Percentiles rank a stretch among this genome's conserved stretches.
Evolutionary conservation across 2,113 vertebrate species (phyloP).

Genomic region (Paralichthys olivaceus): DNA sequence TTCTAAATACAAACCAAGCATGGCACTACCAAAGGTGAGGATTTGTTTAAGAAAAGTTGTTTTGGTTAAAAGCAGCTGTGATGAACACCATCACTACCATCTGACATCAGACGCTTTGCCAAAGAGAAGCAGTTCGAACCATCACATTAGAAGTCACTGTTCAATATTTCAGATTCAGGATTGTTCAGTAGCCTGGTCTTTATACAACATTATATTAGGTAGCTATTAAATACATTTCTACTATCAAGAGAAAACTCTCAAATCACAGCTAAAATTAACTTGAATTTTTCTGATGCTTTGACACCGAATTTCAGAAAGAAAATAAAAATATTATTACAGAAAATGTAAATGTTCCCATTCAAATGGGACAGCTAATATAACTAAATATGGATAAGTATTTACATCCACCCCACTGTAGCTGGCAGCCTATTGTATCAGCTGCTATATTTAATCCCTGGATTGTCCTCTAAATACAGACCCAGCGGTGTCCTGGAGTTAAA

Average conservation of each 20-base stretch:
- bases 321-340: neutral
- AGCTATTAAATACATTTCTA: neutral
- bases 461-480: slow-evolving; percentile 18
- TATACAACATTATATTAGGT: too few species aligned
- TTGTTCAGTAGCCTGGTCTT: too few species aligned
- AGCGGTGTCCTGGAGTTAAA: slow-evolving; percentile 14
- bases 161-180: too few species aligned
- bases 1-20: neutral
- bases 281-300: neutral
- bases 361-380: neutral
- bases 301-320: neutral
- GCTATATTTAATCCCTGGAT: slow-evolving; percentile 49
- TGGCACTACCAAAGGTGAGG: neutral
- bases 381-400: slow-evolving; percentile 15
- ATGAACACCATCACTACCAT: neutral
- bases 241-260: neutral
- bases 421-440: slow-evolving; percentile 31
- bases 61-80: neutral
- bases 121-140: neutral
- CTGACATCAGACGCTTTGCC: neutral
- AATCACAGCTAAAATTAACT: neutral
- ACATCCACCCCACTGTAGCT: slow-evolving; percentile 24
- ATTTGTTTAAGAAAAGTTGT: neutral
- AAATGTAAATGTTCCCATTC: neutral
- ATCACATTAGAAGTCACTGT: neutral